Base-by-base conservation (phyloP, 2,888 invertebrate genomes). In the Polymixis lichenea region DNA sequence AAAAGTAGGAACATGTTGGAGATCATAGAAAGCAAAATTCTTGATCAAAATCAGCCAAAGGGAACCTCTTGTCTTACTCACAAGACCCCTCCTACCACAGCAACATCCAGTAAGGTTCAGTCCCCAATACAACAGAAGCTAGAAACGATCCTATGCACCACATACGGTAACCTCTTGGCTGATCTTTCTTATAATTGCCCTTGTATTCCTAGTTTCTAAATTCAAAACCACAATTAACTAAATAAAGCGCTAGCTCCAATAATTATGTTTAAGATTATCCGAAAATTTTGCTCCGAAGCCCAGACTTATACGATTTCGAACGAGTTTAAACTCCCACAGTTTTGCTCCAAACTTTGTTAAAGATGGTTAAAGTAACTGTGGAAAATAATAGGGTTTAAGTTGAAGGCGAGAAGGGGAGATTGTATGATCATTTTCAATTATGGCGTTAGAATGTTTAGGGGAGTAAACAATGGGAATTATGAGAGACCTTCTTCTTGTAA, bases 321-420 rank as follows among this genome's bases (percentile, higher is more conserved):
- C 80, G 88, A 90, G 80, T 90, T 87, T 77, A 82, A 83, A 89
- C 86, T 89, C 82, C 68, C 80, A 80, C 85, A 87, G 87, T 86
- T 87, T 80, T 83, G 78, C 81, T 86, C 46, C 62, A 80, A 90
- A 91, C 86, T 91, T 89, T 74, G 84, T 87, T 86, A 84, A 87
- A 89, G 88, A 91, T 90, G 89, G 87, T 88, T 87, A 83, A 86
- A 87, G 83, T 86, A 85, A 88, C 85, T 82, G 83, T 62, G 46
- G 76, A 78, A 82, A 85, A 85, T 85, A 75, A 80, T 74, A 78
- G 51, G 79, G 78, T 77, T 86, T 75, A 90, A 91, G 88, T 86
- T 67, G 72, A 19, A 80, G 84, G 84, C 77, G 75, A 32, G 22
- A 62, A 83, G 68, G 68, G 78, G 43, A 56, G 19, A n/a, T 43